Conservation (phyloP, 2,113 vertebrate genomes). For the Laticauda laticaudata region DNA sequence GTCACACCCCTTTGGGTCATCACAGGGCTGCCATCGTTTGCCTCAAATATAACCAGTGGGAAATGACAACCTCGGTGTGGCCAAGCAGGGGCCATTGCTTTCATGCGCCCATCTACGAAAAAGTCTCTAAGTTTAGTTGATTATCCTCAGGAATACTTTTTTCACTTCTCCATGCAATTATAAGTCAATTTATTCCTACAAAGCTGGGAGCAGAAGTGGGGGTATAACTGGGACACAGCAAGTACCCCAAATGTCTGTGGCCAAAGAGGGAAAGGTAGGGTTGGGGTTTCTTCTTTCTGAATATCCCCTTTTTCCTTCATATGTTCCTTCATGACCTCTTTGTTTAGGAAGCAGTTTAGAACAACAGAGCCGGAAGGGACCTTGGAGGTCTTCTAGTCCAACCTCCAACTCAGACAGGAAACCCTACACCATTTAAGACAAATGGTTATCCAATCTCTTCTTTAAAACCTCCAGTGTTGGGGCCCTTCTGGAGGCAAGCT, state of each 20-base stretch:
- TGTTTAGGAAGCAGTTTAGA: no score
- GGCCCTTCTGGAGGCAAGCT: no score
- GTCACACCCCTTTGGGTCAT: no score
- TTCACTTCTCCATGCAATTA: not conserved
- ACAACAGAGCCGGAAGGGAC: no score
- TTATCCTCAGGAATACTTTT: not conserved
- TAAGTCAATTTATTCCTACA: not conserved
- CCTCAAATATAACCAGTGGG: slow-evolving; percentile 7
- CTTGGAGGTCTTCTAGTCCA: no score
- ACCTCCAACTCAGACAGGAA: no score
- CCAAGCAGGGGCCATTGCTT: no score
- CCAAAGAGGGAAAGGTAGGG: not conserved
- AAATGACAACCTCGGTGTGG: not conserved
- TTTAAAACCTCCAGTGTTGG: no score
- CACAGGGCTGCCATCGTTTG: no score
- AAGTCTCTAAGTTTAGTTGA: not conserved
- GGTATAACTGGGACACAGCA: not conserved
- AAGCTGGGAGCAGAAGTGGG: not conserved
- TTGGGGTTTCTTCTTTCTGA: rapidly evolving
- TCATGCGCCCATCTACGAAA: not conserved
- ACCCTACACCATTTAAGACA: no score
- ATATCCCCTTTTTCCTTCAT: not conserved
- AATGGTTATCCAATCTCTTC: no score
- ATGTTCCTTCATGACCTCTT: no score
- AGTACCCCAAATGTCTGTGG: not conserved